Conservation (phyloP, 2,888 invertebrate genomes). For the Tuta absoluta region DNA sequence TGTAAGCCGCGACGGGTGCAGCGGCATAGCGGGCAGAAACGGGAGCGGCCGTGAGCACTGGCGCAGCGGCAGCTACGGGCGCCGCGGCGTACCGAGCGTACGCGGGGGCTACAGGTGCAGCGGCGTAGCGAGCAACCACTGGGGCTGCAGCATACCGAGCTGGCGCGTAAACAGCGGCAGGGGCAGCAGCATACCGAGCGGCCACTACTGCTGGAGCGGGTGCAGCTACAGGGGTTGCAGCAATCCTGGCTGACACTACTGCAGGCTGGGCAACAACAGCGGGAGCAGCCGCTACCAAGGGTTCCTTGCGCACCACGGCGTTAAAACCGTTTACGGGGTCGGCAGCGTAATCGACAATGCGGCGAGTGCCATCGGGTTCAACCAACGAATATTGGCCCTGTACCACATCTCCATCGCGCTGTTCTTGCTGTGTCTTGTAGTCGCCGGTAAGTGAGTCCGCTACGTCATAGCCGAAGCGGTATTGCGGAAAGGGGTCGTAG, state of each 20-base stretch:
- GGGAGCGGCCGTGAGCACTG: constrained; percentile 44
- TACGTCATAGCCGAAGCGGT: constrained; percentile 73
- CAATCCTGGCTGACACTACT: constrained; percentile 36
- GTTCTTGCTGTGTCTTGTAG: constrained; percentile 74
- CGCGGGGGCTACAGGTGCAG: constrained; percentile 36
- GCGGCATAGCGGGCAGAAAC: constrained; percentile 46
- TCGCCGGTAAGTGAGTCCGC: constrained; percentile 72
- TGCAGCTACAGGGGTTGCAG: constrained; percentile 45
- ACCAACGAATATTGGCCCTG: constrained; percentile 70
- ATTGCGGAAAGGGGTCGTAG: constrained; percentile 81
- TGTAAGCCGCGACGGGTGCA: constrained; percentile 37
- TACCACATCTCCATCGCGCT: constrained; percentile 79
- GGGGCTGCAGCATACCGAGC: constrained; percentile 42
- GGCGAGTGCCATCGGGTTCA: constrained; percentile 69
- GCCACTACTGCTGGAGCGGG: constrained; percentile 48
- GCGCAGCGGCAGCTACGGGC: constrained; percentile 10
- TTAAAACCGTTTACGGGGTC: constrained; percentile 71
- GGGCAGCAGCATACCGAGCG: constrained; percentile 42
- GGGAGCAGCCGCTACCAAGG: constrained; percentile 57
- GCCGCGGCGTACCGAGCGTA: constrained; percentile 37
- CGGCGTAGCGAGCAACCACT: constrained; percentile 27
- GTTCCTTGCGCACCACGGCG: constrained; percentile 70
- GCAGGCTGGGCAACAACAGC: constrained; percentile 42
- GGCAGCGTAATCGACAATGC: constrained; percentile 67
- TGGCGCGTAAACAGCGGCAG: constrained; percentile 34